Evolutionary conservation across 2,797 vertebrate species (phyloP), one percentile per base, ranked within the genome.

Genomic region (Pelodytes ibericus): DNA sequence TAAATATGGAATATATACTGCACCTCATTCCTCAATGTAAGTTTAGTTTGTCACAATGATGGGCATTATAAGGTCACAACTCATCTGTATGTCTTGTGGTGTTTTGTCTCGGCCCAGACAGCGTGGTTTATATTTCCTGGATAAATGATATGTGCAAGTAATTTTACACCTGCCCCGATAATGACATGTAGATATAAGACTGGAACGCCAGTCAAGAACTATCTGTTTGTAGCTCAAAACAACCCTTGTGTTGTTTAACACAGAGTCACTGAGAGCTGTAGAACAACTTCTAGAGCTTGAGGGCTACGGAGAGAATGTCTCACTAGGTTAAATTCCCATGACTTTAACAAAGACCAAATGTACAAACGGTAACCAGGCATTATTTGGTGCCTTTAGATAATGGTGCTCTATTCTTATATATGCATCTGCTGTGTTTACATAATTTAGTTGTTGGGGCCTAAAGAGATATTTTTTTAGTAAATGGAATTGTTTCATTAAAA

Each of bases 91-190:
- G 59, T 51, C 74, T 65, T 22, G 56, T 16, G 57, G 57, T 63
- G 63, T 69, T 79, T 73, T 73, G 63, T 69, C 63, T 56, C 63
- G 41, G 51, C 33, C 33, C 31, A 29, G 25, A 25, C 44, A 41
- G 3, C 60, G 36, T 58, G 51, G 39, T 5, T 73, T 61, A 47
- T 72, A 30, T 73, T 79, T 68, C 63, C 57, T 31, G 7, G 63
- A 53, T 73, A 62, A 73, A 79, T 62, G 57, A 73, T 79, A 63
- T 74, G 49, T 44, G 76, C n/a, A 26, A 41, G 71, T 73, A 73
- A 73, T 73, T 31, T 69, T 73, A 79, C n/a, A 79, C 77, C 64
- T 79, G 77, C 73, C 64, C 71, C 33, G 63, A 72, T 72, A 66
- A 33, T 26, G 70, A 67, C 76, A 72, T 66, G 15, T 51, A 66